Evolutionary conservation across 2,888 invertebrate genomes (phyloP).

Genomic region (Synanthedon myopaeformis): DNA sequence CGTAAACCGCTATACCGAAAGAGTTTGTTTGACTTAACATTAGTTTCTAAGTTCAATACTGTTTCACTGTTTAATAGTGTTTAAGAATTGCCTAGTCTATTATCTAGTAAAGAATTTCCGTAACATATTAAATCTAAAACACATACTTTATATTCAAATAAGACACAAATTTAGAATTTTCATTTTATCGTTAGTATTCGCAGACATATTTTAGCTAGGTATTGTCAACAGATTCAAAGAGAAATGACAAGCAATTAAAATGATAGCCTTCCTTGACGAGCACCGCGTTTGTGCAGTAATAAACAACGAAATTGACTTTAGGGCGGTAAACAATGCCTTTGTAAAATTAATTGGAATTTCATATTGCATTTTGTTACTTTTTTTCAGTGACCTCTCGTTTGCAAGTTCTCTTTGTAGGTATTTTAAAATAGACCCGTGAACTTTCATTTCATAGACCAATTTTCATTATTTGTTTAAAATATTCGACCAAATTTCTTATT

Average conservation of each 20-base stretch:
- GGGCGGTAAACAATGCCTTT: background rate
- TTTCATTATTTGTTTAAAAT: background rate
- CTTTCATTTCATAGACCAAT: background rate
- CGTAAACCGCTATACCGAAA: too few species aligned
- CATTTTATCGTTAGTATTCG: too few species aligned
- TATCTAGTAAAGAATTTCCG: too few species aligned
- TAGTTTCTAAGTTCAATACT: too few species aligned
- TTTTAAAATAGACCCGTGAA: background rate
- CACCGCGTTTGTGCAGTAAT: conserved; percentile 4
- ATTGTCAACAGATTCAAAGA: conserved; percentile 1
- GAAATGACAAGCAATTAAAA: conserved; percentile 14
- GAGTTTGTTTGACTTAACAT: too few species aligned
- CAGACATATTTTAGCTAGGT: conserved; percentile 1
- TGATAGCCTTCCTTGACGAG: conserved; percentile 12
- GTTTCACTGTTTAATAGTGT: too few species aligned
- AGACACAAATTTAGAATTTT: too few species aligned
- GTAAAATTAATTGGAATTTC: background rate
- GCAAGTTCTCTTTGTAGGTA: background rate
- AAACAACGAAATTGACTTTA: conserved; percentile 10
- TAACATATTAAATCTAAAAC: too few species aligned
- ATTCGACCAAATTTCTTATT: too few species aligned
- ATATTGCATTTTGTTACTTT: background rate
- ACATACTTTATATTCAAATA: too few species aligned
- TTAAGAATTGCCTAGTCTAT: too few species aligned
- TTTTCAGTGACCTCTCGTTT: background rate